Percentiles rank a stretch among this genome's conserved stretches.
Conservation (phyloP, 1,140 invertebrate species). For the Drosophila chauvacae region DNA sequence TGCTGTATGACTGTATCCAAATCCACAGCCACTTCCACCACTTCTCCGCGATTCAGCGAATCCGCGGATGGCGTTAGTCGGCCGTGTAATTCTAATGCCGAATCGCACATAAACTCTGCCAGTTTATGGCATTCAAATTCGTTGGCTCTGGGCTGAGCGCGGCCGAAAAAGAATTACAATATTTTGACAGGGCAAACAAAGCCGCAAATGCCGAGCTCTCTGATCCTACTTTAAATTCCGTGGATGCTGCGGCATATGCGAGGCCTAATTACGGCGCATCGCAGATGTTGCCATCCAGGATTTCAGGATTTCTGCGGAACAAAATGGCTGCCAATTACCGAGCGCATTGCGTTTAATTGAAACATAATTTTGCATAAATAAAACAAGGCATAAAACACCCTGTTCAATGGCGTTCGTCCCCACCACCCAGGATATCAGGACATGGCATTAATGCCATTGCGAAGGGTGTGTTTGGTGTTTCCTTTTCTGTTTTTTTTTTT, state of each 20-base stretch:
- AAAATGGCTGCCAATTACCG: conserved; percentile 75
- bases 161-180: conserved; percentile 67
- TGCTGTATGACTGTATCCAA: conserved; percentile 5
- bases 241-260: conserved; percentile 71
- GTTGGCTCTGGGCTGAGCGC: conserved; percentile 37
- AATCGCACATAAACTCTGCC: conserved; percentile 56
- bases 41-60: conserved; percentile 4
- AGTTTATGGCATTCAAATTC: conserved; percentile 74
- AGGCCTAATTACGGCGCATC: conserved; percentile 72
- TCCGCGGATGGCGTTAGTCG: conserved; percentile 51
- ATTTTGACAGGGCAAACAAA: conserved; percentile 78
- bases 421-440: conserved; percentile 3
- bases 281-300: conserved; percentile 63
- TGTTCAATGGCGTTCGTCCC: conserved; percentile 52
- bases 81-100: conserved; percentile 67
- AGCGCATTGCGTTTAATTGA: conserved; percentile 80
- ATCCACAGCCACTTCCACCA: conserved; percentile 6
- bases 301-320: conserved; percentile 6
- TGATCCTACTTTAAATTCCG: conserved; percentile 82
- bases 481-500: not conserved
- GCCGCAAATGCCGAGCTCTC: conserved; percentile 58
- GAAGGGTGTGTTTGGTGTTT: conserved; percentile 61
- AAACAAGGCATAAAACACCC: conserved; percentile 83
- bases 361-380: conserved; percentile 84
- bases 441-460: conserved; percentile 50